These are phyloP conservation scores for Lepeophtheirus nordmannii DNA, from an alignment of 2,888 invertebrate genomes.

Conservation along the genomic window DNA sequence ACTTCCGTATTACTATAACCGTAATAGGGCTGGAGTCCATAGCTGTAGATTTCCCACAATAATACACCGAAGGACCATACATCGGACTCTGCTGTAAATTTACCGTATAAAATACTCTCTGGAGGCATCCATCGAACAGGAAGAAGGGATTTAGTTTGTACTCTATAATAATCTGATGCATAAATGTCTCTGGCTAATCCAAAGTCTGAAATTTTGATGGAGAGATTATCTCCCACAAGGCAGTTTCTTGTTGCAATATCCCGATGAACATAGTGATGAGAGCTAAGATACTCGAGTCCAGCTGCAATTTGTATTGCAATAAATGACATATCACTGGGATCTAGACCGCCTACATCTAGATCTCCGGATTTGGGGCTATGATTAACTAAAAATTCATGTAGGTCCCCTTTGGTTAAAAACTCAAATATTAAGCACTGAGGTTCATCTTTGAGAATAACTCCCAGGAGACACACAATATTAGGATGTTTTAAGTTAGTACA, in stretches of 20 bases:
- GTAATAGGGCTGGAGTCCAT: constrained; percentile 80
- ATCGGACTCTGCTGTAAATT: constrained; percentile 92
- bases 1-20: constrained; percentile 93
- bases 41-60: constrained; percentile 96
- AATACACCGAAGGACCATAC: constrained; percentile 98
- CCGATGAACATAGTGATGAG: constrained; percentile 85
- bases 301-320: constrained; percentile 73
- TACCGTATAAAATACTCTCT: constrained; percentile 89
- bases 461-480: constrained; percentile 85
- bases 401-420: constrained; percentile 52
- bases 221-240: constrained; percentile 79
- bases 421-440: constrained; percentile 42
- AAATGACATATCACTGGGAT: constrained; percentile 56
- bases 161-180: constrained; percentile 75
- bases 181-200: constrained; percentile 74
- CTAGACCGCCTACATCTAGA: constrained; percentile 13
- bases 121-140: constrained; percentile 99
- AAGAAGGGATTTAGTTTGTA: constrained; percentile 80
- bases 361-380: constrained; percentile 52
- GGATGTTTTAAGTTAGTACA: constrained; percentile 87
- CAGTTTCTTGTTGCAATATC: constrained; percentile 93
- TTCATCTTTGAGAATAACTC: constrained; percentile 72
- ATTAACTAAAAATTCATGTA: constrained; percentile 83
- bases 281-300: constrained; percentile 46
- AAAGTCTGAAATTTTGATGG: constrained; percentile 91